These are phyloP conservation scores for Platycheirus rosarum DNA, from an alignment of 2,888 invertebrate genomes.

Conservation along the genomic window DNA sequence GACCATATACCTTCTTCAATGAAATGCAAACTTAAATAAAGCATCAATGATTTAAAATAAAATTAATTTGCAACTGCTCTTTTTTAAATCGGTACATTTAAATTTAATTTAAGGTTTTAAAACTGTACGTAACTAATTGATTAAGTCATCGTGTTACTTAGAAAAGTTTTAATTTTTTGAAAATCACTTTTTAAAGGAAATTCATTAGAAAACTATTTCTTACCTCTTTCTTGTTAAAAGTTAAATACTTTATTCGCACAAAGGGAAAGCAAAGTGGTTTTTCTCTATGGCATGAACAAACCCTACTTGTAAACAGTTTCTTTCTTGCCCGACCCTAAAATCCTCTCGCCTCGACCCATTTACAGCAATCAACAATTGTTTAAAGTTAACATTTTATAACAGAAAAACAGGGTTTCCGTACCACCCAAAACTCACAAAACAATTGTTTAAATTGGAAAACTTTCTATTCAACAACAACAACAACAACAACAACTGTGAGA, in stretches of 20 bases:
- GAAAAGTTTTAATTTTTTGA: too few species aligned
- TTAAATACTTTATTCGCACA: constrained; percentile 7
- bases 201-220: neutral
- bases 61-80: too few species aligned
- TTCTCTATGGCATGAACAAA: neutral
- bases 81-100: too few species aligned
- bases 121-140: too few species aligned
- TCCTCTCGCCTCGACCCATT: constrained; percentile 9
- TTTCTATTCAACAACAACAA: constrained; percentile 35
- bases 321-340: neutral
- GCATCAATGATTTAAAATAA: too few species aligned
- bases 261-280: neutral
- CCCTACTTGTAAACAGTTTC: neutral
- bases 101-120: too few species aligned
- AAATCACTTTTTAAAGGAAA: constrained; percentile 4
- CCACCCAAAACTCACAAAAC: constrained; percentile 15
- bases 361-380: constrained; percentile 49
- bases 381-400: constrained; percentile 25
- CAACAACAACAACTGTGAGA: neutral
- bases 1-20: too few species aligned
- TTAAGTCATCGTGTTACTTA: too few species aligned
- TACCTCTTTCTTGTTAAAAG: neutral
- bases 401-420: neutral
- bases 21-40: too few species aligned
- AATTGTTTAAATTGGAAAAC: constrained; percentile 63